Conservation (phyloP, 2,113 vertebrate genomes). For the Rhabdomys dilectus region DNA sequence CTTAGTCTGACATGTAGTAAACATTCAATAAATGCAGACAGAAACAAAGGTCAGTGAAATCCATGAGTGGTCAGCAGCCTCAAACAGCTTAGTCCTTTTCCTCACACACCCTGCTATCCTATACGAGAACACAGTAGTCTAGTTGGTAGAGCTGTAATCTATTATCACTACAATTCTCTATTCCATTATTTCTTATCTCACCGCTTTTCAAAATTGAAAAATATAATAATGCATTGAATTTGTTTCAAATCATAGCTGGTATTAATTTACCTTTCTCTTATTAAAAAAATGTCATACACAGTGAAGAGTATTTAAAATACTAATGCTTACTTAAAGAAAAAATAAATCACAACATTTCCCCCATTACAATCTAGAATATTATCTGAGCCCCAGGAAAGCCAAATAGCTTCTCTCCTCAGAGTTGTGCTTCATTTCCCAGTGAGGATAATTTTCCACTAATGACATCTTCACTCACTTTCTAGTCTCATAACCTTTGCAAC, state of each 20-base stretch:
- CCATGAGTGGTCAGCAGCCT: background rate
- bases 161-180: background rate
- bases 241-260: background rate
- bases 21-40: background rate
- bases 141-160: background rate
- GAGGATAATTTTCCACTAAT: slow-evolving; percentile 3
- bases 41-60: background rate
- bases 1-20: background rate
- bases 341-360: background rate
- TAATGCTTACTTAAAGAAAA: background rate
- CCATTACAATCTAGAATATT: background rate
- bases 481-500: background rate
- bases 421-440: background rate
- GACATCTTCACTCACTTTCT: background rate
- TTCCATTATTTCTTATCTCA: background rate
- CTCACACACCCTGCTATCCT: background rate
- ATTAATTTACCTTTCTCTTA: background rate
- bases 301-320: background rate
- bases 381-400: background rate
- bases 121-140: background rate
- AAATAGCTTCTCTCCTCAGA: background rate
- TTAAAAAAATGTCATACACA: background rate
- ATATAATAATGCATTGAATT: background rate
- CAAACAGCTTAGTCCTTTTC: background rate
- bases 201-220: background rate